These are phyloP conservation scores for Melanostigma gelatinosum DNA, from an alignment of 2,113 vertebrate species.

Conservation along the genomic window DNA sequence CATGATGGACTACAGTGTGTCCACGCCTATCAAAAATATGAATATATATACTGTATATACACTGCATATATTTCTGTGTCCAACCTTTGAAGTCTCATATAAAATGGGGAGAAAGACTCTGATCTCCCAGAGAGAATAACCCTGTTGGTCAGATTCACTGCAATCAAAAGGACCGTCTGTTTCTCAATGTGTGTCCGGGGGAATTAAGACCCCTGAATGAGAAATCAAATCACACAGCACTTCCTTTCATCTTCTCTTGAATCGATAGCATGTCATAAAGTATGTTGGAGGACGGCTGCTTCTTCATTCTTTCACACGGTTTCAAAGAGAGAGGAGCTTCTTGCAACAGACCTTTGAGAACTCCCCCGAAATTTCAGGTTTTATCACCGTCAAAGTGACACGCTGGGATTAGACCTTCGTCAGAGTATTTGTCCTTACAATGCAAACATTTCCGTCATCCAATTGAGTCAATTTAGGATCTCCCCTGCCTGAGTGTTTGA, in stretches of 20 bases:
- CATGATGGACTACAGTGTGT: conserved; percentile 52
- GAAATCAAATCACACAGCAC: conserved; percentile 73
- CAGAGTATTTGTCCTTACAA: conserved; percentile 50
- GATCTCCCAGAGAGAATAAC: conserved; percentile 71
- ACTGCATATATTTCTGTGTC: conserved; percentile 51
- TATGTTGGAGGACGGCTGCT: conserved; percentile 49
- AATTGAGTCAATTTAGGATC: conserved; percentile 65
- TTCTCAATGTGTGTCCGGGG: conserved; percentile 66
- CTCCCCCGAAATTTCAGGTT: conserved; percentile 33
- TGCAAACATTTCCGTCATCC: conserved; percentile 59
- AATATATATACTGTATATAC: conserved; percentile 47
- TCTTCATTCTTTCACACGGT: conserved; percentile 16
- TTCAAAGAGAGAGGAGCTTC: conserved; percentile 28
- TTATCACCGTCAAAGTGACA: conserved; percentile 39
- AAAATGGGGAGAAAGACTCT: conserved; percentile 66
- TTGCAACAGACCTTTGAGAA: conserved; percentile 39
- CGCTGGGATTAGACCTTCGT: conserved; percentile 48
- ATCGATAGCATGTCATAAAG: conserved; percentile 72
- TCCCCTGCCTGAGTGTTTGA: conserved; percentile 49
- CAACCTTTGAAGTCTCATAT: conserved; percentile 75
- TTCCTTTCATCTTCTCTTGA: conserved; percentile 75
- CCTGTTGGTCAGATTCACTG: conserved; percentile 70
- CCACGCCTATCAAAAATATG: conserved; percentile 32
- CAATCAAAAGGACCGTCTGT: conserved; percentile 69
- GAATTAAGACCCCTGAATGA: conserved; percentile 71